Conservation (phyloP, 2,113 vertebrate species). For the Eidolon helvum region DNA sequence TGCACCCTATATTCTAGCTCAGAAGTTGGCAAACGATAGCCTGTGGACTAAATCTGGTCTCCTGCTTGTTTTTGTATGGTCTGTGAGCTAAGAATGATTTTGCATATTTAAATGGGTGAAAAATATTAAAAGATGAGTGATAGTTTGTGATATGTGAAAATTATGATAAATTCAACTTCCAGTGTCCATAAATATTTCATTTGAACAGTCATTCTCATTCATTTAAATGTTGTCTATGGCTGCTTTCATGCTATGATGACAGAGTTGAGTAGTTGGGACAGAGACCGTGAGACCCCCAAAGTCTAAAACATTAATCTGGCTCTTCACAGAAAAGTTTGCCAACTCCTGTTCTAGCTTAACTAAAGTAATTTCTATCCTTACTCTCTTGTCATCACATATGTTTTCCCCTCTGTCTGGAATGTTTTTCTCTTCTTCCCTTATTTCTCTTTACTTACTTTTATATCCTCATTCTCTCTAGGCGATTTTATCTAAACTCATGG, state of each 20-base stretch:
- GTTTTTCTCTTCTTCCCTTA: background rate
- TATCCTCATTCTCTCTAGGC: background rate
- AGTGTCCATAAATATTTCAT: constrained; percentile 15
- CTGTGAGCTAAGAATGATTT: constrained; percentile 26
- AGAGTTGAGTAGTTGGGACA: background rate
- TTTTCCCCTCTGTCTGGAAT: background rate
- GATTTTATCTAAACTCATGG: background rate
- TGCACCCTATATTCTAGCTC: background rate
- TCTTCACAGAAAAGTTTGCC: background rate
- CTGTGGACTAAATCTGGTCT: background rate
- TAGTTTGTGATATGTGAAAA: background rate
- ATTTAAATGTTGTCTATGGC: background rate
- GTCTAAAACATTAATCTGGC: background rate
- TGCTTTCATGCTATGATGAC: background rate
- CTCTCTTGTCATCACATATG: background rate
- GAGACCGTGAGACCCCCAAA: background rate
- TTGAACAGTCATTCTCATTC: background rate
- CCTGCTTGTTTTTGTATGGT: background rate
- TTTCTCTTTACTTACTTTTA: background rate
- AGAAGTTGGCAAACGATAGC: background rate
- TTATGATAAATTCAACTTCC: constrained; percentile 29
- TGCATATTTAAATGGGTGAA: constrained; percentile 12
- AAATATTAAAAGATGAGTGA: constrained; percentile 25
- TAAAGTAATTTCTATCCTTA: constrained; percentile 3
- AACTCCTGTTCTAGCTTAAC: background rate